phyloP scores from a whole-genome alignment of 2,888 invertebrate species.

The Apotomis betuletana region DNA sequence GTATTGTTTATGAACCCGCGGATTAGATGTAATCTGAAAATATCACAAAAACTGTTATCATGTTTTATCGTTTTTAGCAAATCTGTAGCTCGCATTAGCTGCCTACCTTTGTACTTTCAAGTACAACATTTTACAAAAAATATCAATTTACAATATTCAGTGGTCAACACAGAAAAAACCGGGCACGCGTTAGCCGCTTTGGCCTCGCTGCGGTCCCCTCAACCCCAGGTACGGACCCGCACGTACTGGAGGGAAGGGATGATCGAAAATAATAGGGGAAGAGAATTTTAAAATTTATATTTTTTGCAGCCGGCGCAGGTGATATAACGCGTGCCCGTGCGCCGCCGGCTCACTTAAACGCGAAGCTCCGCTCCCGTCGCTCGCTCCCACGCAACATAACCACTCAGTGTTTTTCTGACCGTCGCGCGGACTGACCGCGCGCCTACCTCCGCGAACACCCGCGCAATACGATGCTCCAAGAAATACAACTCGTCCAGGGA shows the following conservation, averaged over 20 bases:
- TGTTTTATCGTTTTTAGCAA: not conserved
- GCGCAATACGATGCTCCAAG: conserved; percentile 80
- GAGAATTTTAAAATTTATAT: conserved; percentile 83
- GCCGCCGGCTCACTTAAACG: conserved; percentile 81
- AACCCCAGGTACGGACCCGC: conserved; percentile 80
- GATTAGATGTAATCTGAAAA: not conserved
- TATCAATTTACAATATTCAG: conserved; percentile 55
- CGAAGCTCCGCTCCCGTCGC: conserved; percentile 73
- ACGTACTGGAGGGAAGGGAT: conserved; percentile 81
- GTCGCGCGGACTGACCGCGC: conserved; percentile 71
- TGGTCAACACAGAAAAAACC: conserved; percentile 74
- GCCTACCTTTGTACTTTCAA: not conserved
- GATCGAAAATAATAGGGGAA: conserved; percentile 84
- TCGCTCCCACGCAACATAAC: conserved; percentile 63
- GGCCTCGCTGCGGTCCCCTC: conserved; percentile 56
- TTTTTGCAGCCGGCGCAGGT: conserved; percentile 84
- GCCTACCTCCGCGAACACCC: conserved; percentile 53
- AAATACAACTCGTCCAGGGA: conserved; percentile 80
- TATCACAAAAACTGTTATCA: not conserved
- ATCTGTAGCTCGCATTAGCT: not conserved
- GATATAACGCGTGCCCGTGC: conserved; percentile 82
- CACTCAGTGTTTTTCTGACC: conserved; percentile 67
- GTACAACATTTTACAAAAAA: conserved; percentile 15
- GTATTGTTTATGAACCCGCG: too few species aligned
- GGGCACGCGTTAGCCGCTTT: conserved; percentile 74